A percentile compares a stretch with the other conserved stretches of the same genome.
Conservation (phyloP, 2,113 vertebrate species). For the Coturnix japonica region DNA sequence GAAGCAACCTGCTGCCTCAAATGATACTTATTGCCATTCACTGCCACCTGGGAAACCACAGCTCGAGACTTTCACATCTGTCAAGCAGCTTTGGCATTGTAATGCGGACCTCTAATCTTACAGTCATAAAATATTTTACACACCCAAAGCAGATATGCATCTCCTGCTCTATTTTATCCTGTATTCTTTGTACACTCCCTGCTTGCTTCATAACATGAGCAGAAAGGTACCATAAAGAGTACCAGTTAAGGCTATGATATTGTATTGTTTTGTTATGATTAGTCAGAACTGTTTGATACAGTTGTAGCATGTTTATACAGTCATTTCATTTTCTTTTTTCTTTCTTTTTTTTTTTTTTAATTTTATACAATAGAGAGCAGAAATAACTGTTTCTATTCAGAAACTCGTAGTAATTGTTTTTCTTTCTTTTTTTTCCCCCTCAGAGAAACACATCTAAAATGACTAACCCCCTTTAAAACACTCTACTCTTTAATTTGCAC, state of each 20-base stretch:
- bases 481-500: slow-evolving; percentile 47
- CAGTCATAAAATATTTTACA: slow-evolving; percentile 11
- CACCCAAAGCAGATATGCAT: slow-evolving; percentile 30
- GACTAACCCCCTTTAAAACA: slow-evolving; percentile 4
- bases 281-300: not conserved
- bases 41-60: slow-evolving; percentile 35
- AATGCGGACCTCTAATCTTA: not conserved
- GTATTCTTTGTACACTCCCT: not conserved
- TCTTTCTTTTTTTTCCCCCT: not conserved
- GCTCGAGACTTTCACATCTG: slow-evolving; percentile 31
- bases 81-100: slow-evolving; percentile 9
- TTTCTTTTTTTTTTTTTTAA: not conserved
- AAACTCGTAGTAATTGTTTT: slow-evolving; percentile 12
- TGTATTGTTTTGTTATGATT: slow-evolving; percentile 26
- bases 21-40: not conserved
- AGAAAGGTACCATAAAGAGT: slow-evolving; percentile 21
- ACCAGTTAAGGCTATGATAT: not conserved
- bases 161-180: not conserved
- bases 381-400: slow-evolving; percentile 3
- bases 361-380: not conserved
- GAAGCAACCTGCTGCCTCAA: not conserved
- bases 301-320: not conserved
- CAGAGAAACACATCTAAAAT: slow-evolving; percentile 5
- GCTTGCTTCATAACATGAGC: not conserved
- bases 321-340: not conserved